phyloP scores from a whole-genome alignment of 2,797 vertebrate species.

The Pseudochaenichthys georgianus region DNA sequence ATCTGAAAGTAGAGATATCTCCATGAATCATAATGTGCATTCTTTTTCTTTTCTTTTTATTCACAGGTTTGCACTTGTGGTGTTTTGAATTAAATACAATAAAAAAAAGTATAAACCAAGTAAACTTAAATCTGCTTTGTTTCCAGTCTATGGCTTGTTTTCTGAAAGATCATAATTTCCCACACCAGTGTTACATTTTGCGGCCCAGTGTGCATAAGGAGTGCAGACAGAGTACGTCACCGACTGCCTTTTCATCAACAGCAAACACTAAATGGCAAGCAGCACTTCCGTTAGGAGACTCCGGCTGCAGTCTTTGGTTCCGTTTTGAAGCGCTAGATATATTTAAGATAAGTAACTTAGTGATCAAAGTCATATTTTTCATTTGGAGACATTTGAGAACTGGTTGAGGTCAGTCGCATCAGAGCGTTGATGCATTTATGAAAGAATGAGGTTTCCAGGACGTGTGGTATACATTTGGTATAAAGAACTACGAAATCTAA shows the following conservation, averaged over 20 bases:
- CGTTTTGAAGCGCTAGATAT: conserved; percentile 24
- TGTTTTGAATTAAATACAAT: conserved; percentile 59
- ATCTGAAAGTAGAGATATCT: conserved; percentile 59
- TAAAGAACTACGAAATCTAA: conserved; percentile 17
- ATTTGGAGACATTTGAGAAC: conserved; percentile 17
- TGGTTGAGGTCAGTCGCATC: conserved; percentile 30
- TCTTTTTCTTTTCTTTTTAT: conserved; percentile 49
- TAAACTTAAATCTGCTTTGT: conserved; percentile 48
- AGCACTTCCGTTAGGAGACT: conserved; percentile 37
- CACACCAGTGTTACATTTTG: conserved; percentile 45
- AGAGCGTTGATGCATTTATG: conserved; percentile 13
- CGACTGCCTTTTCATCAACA: conserved; percentile 39
- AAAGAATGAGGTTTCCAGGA: conserved; percentile 16
- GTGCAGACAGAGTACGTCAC: conserved; percentile 32
- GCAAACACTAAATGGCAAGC: conserved; percentile 35
- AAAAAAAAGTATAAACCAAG: conserved; percentile 22
- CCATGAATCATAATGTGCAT: conserved; percentile 65
- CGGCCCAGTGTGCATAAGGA: conserved; percentile 45
- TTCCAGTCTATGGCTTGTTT: conserved; percentile 68
- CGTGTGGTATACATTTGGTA: not conserved
- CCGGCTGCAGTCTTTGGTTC: conserved; percentile 60
- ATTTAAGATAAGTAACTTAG: not conserved
- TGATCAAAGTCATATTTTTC: not conserved
- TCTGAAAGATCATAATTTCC: conserved; percentile 20
- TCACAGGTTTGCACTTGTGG: conserved; percentile 87